A percentile compares a stretch with the other conserved stretches of the same genome.
Conservation (phyloP, 1,140 invertebrate genomes). For the Drosophila kepulauana region DNA sequence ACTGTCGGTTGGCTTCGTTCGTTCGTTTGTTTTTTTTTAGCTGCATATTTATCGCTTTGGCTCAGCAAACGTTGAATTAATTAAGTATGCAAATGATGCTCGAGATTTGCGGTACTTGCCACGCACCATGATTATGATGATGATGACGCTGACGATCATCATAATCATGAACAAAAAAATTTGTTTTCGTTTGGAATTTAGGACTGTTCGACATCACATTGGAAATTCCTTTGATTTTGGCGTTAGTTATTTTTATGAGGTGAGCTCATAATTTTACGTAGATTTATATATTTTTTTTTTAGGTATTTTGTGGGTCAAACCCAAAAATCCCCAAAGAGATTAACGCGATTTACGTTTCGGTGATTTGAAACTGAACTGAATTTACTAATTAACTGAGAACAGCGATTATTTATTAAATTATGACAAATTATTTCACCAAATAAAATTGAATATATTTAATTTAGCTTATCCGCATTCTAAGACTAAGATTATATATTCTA, state of each 20-base stretch:
- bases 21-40: conserved; percentile 21
- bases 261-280: conserved; percentile 75
- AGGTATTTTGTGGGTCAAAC: conserved; percentile 53
- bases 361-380: background rate
- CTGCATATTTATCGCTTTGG: conserved; percentile 65
- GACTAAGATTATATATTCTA: too few species aligned
- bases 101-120: conserved; percentile 77
- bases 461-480: too few species aligned
- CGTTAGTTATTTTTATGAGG: conserved; percentile 74
- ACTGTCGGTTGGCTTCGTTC: conserved; percentile 42
- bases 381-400: conserved; percentile 4
- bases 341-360: conserved; percentile 10
- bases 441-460: too few species aligned
- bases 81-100: conserved; percentile 73
- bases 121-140: conserved; percentile 59
- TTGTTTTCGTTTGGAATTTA: conserved; percentile 56
- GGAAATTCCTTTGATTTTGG: conserved; percentile 63
- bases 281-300: conserved; percentile 23
- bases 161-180: conserved; percentile 34
- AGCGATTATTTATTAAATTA: background rate
- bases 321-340: conserved; percentile 45
- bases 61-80: conserved; percentile 59
- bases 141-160: conserved; percentile 43
- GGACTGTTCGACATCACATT: conserved; percentile 58
- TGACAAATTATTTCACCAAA: too few species aligned